These are phyloP conservation scores for Polylopha cassiicola DNA, from an alignment of 2,888 invertebrate species.

Conservation along the genomic window DNA sequence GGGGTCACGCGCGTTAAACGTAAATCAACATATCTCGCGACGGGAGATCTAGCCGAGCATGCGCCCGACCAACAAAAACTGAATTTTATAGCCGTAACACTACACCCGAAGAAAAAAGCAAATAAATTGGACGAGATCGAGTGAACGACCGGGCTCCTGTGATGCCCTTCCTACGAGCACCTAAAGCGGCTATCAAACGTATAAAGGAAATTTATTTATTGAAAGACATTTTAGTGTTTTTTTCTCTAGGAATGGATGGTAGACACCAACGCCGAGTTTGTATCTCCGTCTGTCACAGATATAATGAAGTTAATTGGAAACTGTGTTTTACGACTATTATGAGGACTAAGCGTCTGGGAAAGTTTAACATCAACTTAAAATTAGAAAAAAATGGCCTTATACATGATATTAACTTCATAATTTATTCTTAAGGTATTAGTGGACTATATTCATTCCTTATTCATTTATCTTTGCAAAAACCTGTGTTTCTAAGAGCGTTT, in stretches of 20 bases:
- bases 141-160: conserved; percentile 52
- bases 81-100: conserved; percentile 72
- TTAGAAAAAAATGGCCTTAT: too few species aligned
- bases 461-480: conserved; percentile 35
- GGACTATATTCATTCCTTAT: conserved; percentile 31
- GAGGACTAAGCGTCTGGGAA: too few species aligned
- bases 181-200: conserved; percentile 22
- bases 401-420: conserved; percentile 9
- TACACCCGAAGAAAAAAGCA: conserved; percentile 68
- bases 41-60: conserved; percentile 72
- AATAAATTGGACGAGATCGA: conserved; percentile 66
- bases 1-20: conserved; percentile 76
- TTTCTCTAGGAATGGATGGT: too few species aligned
- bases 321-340: conserved; percentile 4
- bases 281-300: conserved; percentile 10
- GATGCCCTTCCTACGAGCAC: conserved; percentile 38
- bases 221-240: conserved; percentile 13
- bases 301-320: conserved; percentile 19
- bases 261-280: conserved; percentile 7
- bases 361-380: too few species aligned
- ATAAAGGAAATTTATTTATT: conserved; percentile 19
- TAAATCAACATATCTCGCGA: conserved; percentile 77
- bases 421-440: conserved; percentile 1
- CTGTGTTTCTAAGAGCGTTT: conserved; percentile 32
- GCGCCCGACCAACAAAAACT: conserved; percentile 71